These are phyloP conservation scores for Cephus sareptanus DNA, from an alignment of 2,888 invertebrate species.

Conservation along the genomic window DNA sequence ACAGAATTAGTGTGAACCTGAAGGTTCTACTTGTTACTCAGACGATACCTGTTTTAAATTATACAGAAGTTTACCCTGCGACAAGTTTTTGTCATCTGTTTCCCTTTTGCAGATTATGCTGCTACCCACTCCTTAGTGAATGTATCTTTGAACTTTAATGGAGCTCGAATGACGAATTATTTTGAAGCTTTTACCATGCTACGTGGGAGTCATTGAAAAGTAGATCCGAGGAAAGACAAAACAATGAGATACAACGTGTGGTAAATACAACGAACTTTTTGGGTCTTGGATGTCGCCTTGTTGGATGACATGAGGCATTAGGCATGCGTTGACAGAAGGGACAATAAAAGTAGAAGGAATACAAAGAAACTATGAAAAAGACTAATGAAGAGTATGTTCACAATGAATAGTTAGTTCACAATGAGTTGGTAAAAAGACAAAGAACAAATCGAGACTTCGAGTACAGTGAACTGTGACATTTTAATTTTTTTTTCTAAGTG, in stretches of 20 bases:
- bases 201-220: neutral
- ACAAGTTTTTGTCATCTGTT: neutral
- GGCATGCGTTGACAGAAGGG: neutral
- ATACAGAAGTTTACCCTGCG: neutral
- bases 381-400: neutral
- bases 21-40: neutral
- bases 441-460: no score
- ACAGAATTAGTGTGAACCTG: neutral
- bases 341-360: neutral
- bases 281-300: neutral
- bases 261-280: no score
- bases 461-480: neutral
- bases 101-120: neutral
- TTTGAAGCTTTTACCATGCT: neutral
- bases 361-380: neutral
- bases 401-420: no score
- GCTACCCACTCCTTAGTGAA: neutral
- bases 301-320: neutral
- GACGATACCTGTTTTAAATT: neutral
- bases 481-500: neutral
- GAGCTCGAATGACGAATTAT: neutral
- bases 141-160: neutral
- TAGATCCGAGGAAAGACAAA: neutral
- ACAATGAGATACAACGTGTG: neutral
- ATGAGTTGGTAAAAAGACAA: no score